Base-by-base conservation (phyloP, 1,140 invertebrate species). In the Caenorhabditis remanei region DNA sequence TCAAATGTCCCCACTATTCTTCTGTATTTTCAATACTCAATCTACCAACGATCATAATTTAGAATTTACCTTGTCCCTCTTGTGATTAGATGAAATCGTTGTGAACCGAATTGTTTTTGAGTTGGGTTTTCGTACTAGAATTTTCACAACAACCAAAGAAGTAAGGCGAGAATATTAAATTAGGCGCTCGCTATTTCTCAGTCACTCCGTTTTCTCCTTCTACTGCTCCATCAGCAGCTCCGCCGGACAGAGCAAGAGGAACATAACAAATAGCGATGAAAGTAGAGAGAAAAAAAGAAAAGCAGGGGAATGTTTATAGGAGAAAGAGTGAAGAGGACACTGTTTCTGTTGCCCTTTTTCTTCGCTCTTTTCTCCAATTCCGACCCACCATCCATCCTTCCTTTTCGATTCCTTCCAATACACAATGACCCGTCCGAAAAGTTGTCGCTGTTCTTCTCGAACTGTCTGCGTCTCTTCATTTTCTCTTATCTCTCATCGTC, bases 51-150 rank as follows among this genome's bases (percentile, higher is more conserved):
- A 46, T 71, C 41, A 48, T 71, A n/a, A 11, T 46, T 9, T 71
- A 71, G 65, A 16, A 5, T 40, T 63, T 11, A 24, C n/a, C 13
- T 16, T 71, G 4, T 46, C 65, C n/a, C 24, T 79, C 43, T 50
- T 50, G 71, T 79, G 71, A 79, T 79, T 79, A 79, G 71, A 79
- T 79, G 46, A 79, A 79, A 32, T 79, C 71, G 71, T 79, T 79
- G 71, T 79, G 71, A 79, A 43, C n/a, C n/a, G 67, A 14, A 53
- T 46, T 71, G 43, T 46, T 71, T 24, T 11, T 11, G 16, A 40
- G 8, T 21, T 61, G 14, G 21, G 8, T 61, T 61, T 24, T 24
- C 58, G 58, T 19, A 61, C 32, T 67, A 67, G 61, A 63, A 63
- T 63, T 63, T 63, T 63, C 2, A 63, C 55, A 9, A 19, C 55